These are phyloP conservation scores for Hypsibius dujardini DNA, from an alignment of 1,140 invertebrate genomes.

Conservation along the genomic window DNA sequence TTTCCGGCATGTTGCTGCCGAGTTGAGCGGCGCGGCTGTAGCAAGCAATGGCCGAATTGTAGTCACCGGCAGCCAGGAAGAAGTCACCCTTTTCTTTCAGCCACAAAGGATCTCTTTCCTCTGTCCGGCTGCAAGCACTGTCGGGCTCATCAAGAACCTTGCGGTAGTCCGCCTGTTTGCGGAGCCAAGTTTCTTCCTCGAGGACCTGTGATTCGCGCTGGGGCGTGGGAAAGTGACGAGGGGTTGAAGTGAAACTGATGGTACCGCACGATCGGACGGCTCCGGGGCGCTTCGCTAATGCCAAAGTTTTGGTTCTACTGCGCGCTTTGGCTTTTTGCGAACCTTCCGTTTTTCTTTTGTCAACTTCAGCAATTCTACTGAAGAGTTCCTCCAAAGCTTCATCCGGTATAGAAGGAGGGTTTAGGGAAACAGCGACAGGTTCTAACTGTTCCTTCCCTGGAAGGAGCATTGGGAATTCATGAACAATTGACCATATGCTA, in stretches of 20 bases:
- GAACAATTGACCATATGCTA: neutral
- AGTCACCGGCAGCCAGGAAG: neutral
- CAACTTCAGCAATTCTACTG: neutral
- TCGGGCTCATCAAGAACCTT: neutral
- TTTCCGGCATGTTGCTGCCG: neutral
- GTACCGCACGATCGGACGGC: neutral
- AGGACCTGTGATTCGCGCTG: neutral
- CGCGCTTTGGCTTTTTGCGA: too few relatives aligned
- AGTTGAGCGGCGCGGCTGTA: neutral
- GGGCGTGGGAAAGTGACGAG: neutral
- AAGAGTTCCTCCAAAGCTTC: conserved; percentile 1
- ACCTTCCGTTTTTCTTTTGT: too few relatives aligned
- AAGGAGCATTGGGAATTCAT: neutral
- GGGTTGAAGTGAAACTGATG: conserved; percentile 2
- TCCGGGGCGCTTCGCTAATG: neutral
- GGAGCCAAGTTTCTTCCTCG: neutral
- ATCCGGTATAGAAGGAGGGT: neutral
- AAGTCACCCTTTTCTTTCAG: neutral
- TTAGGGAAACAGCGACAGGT: neutral
- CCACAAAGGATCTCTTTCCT: neutral
- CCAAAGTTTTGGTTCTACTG: neutral
- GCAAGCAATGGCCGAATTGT: neutral
- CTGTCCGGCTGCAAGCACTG: neutral
- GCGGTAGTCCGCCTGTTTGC: neutral
- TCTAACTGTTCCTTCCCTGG: neutral